Evolutionary conservation across 2,113 vertebrate genomes (phyloP).

Genomic region (Tychaedon coryphoeus): DNA sequence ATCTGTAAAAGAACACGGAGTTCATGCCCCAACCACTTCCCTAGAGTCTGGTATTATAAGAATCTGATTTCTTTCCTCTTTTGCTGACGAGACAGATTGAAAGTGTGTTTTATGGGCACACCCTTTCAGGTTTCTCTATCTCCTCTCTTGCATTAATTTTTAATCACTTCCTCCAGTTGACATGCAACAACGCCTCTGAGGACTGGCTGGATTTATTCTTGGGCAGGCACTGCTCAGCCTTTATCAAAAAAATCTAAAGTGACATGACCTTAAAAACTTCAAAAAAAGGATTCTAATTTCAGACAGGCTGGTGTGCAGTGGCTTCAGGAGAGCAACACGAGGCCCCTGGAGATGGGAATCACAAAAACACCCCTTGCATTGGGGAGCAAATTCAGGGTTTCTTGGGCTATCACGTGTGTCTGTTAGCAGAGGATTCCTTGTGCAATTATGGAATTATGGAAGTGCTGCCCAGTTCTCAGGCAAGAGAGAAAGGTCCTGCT

Average conservation of each 20-base stretch:
- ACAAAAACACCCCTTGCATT: not conserved
- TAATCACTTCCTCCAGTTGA: conserved; percentile 83
- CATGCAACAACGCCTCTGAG: conserved; percentile 48
- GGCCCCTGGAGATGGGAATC: not conserved
- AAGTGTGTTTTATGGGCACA: conserved; percentile 79
- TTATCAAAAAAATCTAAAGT: conserved; percentile 31
- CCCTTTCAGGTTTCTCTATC: conserved; percentile 85
- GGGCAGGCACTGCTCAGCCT: not conserved
- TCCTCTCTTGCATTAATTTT: conserved; percentile 83
- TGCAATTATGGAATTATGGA: not conserved
- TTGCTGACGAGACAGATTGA: conserved; percentile 78
- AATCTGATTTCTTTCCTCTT: conserved; percentile 50
- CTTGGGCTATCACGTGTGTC: not conserved
- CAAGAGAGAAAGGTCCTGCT: not conserved
- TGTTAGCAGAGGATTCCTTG: not conserved
- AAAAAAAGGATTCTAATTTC: conserved; percentile 5
- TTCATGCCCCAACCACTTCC: conserved; percentile 59
- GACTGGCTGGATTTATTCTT: not conserved
- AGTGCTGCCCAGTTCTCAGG: not conserved
- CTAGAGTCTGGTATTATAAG: conserved; percentile 38
- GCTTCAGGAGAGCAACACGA: not conserved
- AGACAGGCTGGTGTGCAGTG: not conserved
- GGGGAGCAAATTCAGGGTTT: not conserved
- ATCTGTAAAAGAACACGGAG: not conserved
- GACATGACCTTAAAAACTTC: conserved; percentile 44